Conservation (phyloP, 2,113 vertebrate genomes). For the Prunella fulvescens region DNA sequence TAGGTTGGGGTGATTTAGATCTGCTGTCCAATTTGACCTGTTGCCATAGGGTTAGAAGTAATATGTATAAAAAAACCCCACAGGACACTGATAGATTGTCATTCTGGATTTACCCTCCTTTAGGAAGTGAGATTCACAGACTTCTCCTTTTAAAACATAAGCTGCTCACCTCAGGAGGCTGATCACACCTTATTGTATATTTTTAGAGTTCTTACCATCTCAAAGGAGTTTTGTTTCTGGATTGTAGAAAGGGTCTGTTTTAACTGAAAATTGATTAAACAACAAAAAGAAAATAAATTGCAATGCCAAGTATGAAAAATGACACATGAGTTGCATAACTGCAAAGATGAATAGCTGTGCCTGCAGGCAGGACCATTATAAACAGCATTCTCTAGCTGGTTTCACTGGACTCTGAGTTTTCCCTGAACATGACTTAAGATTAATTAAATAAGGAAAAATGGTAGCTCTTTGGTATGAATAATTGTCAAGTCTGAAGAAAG, state of each 20-base stretch:
- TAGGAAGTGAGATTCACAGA: not conserved
- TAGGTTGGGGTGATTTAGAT: not conserved
- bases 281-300: slow-evolving; percentile 19
- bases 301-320: not conserved
- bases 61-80: not conserved
- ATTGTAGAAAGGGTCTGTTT: not conserved
- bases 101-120: not conserved
- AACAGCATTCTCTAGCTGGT: not conserved
- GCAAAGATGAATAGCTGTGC: not conserved
- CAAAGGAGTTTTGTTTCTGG: not conserved
- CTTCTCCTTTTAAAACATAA: not conserved
- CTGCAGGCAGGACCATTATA: not conserved
- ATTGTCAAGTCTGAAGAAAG: not conserved
- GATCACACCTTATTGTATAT: not conserved
- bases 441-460: slow-evolving; percentile 22
- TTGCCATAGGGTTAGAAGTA: not conserved
- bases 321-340: not conserved
- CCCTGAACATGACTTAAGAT: not conserved
- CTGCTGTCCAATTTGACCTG: not conserved
- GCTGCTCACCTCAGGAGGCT: not conserved
- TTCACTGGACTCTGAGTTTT: slow-evolving; percentile 1
- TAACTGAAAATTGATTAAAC: slow-evolving; percentile 5
- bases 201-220: not conserved
- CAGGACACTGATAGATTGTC: not conserved
- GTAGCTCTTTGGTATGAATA: not conserved